Evolutionary conservation across 1,140 invertebrate species (phyloP), one percentile per base, ranked within the genome.

Genomic region (Spodoptera litura): DNA sequence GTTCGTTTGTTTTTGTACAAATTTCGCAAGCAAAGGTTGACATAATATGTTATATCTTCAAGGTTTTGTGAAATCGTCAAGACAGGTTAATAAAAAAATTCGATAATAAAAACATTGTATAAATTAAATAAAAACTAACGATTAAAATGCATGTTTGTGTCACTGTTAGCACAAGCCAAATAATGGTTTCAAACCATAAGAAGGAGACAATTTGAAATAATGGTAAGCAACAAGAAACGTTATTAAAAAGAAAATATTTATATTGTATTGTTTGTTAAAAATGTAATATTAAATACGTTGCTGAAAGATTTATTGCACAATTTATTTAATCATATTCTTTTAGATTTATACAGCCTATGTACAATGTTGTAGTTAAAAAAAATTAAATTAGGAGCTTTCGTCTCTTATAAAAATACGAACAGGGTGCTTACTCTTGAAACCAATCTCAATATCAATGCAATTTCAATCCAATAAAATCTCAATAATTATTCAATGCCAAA

Each of bases 261-360:
- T 64, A 64, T 49, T 64, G 61, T 64, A 64, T 20, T 44, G 35
- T 64, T 64, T 64, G 61, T 44, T 44, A 38, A 64, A 15, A 64
- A 64, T 9, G n/a, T 55, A 55, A 55, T 55, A 55, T 15, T 61
- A 31, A 61, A 61, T 61, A 61, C 58, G 27, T 20, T 20, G 49
- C 44, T 64, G 11, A 64, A 64, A n/a, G 52, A 55, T 55, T 15
- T 44, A 44, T 44, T 44, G 35, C 35, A 49, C 3, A 20, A 15
- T 64, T 44, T 64, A n/a, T 20, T 64, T 15, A 9, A 4, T 38
- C 49, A 11, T 20, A 20, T 64, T 20, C 25, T 64, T 10, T 25
- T 0, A 20, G 20, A 5, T 15, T 38, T 64, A 44, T n/a, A 13
- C 11, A 27, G 8, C 13, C 0, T 58, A 58, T 27, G 6, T 11